A percentile compares a stretch with the other conserved stretches of the same genome.
Evolutionary conservation across 1,140 invertebrate genomes (phyloP).

Genomic region (Monochamus saltuarius): DNA sequence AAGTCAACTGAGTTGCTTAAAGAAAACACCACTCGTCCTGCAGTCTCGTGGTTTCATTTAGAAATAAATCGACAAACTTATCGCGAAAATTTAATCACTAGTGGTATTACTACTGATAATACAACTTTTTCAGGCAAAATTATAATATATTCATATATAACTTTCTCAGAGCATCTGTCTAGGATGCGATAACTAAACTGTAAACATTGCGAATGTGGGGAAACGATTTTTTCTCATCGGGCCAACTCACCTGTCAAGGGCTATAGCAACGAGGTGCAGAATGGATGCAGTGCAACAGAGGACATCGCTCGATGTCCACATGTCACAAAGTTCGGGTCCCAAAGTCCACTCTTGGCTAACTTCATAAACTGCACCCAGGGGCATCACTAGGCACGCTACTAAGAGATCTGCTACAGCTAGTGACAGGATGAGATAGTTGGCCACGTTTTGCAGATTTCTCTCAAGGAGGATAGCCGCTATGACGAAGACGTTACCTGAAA

Average conservation of each 20-base stretch:
- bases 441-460: slow-evolving; percentile 81
- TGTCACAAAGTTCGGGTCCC: slow-evolving; percentile 78
- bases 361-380: slow-evolving; percentile 74
- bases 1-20: too few relatives aligned
- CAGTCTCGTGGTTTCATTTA: too few relatives aligned
- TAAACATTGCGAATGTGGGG: too few relatives aligned
- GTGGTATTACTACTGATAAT: too few relatives aligned
- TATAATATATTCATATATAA: too few relatives aligned
- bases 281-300: slow-evolving; percentile 93
- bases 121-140: too few relatives aligned
- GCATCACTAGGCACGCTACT: slow-evolving; percentile 85
- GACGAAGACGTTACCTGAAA: slow-evolving; percentile 88
- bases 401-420: slow-evolving; percentile 84
- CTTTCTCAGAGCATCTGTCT: too few relatives aligned
- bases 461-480: slow-evolving; percentile 92
- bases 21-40: too few relatives aligned
- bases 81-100: too few relatives aligned
- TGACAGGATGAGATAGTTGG: slow-evolving; percentile 85
- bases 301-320: slow-evolving; percentile 92
- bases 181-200: too few relatives aligned
- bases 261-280: slow-evolving; percentile 89
- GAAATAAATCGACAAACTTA: too few relatives aligned
- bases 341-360: slow-evolving; percentile 37
- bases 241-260: slow-evolving; percentile 54
- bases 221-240: too few relatives aligned